These are phyloP conservation scores for Helleia helle DNA, from an alignment of 2,888 invertebrate genomes.

Conservation along the genomic window DNA sequence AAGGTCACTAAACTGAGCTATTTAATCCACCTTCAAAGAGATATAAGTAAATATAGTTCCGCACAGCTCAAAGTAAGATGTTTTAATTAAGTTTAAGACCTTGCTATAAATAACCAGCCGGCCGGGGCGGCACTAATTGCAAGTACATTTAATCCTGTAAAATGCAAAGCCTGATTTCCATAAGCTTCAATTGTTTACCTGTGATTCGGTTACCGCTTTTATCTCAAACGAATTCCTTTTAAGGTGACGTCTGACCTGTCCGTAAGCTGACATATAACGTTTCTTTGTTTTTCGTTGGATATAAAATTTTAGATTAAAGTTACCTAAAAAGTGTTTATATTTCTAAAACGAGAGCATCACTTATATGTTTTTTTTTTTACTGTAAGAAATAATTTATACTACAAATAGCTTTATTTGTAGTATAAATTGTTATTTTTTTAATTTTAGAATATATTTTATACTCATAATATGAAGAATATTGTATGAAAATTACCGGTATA, in stretches of 20 bases:
- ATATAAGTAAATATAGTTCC: conserved; percentile 37
- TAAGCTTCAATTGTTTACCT: conserved; percentile 70
- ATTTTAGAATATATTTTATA: too few species aligned
- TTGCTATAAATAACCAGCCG: conserved; percentile 64
- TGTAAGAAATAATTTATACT: too few species aligned
- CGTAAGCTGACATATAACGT: background rate
- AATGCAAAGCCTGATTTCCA: conserved; percentile 69
- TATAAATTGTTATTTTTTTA: too few species aligned
- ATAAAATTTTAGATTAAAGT: too few species aligned
- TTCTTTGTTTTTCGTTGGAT: background rate
- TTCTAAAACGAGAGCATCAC: too few species aligned
- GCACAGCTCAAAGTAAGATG: conserved; percentile 60
- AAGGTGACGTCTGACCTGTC: too few species aligned
- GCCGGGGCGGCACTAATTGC: conserved; percentile 61
- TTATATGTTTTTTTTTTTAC: too few species aligned
- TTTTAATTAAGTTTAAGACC: conserved; percentile 71
- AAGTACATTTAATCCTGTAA: conserved; percentile 70
- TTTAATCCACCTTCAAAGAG: conserved; percentile 49
- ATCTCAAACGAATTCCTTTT: too few species aligned
- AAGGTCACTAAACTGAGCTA: conserved; percentile 20
- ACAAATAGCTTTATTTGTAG: too few species aligned
- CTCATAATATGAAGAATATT: too few species aligned
- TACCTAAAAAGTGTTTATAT: too few species aligned
- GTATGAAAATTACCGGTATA: too few species aligned
- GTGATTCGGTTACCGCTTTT: conserved; percentile 53